phyloP scores from a whole-genome alignment of 2,888 invertebrate species.

The Acronicta alni region DNA sequence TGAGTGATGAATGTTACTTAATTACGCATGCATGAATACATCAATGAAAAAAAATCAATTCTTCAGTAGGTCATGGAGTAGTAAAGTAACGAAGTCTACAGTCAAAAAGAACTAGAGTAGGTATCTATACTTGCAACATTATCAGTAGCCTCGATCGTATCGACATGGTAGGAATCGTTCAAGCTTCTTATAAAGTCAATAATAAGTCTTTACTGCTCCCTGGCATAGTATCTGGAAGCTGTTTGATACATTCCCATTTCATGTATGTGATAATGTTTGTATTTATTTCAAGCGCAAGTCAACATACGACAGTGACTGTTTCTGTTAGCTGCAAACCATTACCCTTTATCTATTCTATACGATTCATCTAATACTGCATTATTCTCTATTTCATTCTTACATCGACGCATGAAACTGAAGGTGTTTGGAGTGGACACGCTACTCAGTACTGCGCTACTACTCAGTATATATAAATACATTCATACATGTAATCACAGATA shows the following conservation, averaged over 20 bases:
- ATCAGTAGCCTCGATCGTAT: too few species aligned
- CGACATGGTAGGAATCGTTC: too few species aligned
- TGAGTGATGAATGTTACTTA: not conserved
- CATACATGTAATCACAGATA: slow-evolving; percentile 9
- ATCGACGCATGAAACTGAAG: slow-evolving; percentile 16
- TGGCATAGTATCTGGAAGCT: not conserved
- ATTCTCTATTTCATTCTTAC: slow-evolving; percentile 39
- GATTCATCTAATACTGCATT: slow-evolving; percentile 25
- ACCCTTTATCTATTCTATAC: slow-evolving; percentile 41
- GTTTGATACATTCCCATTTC: slow-evolving; percentile 3
- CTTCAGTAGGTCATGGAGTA: not conserved
- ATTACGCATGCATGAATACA: slow-evolving; percentile 7
- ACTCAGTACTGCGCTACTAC: slow-evolving; percentile 18
- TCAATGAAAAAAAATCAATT: not conserved
- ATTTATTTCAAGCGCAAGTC: not conserved
- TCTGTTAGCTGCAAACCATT: slow-evolving; percentile 26
- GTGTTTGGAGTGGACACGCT: slow-evolving; percentile 19
- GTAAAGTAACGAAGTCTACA: slow-evolving; percentile 1
- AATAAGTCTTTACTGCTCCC: slow-evolving; percentile 4
- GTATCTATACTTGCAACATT: too few species aligned
- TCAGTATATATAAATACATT: not conserved
- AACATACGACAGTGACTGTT: slow-evolving; percentile 1
- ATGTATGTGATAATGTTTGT: not conserved
- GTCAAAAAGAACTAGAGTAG: too few species aligned
- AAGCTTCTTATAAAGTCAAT: not conserved